Percentiles rank a stretch among this genome's conserved stretches.
These are phyloP conservation scores for Dusona sp. DNA, from an alignment of 2,888 invertebrate species.

Conservation along the genomic window DNA sequence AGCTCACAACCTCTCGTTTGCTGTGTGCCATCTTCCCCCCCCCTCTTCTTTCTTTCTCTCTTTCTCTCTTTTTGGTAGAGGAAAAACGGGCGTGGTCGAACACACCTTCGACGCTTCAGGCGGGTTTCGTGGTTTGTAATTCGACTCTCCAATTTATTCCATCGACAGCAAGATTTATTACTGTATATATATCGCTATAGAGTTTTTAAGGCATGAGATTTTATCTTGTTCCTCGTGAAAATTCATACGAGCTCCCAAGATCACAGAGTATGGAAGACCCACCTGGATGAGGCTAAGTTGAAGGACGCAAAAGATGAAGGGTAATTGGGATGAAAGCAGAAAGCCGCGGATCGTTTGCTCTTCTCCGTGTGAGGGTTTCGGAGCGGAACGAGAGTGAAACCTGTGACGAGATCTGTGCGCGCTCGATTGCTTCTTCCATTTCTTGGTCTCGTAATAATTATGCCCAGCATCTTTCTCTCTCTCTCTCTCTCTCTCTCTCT, in stretches of 20 bases:
- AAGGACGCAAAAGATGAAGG: constrained; percentile 36
- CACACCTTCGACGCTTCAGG: constrained; percentile 64
- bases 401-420: constrained; percentile 27
- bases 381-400: constrained; percentile 56
- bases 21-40: constrained; percentile 1
- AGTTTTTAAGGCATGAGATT: constrained; percentile 32
- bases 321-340: constrained; percentile 59
- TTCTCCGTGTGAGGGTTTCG: constrained; percentile 20
- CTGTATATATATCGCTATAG: constrained; percentile 11
- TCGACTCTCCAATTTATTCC: constrained; percentile 65
- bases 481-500: neutral
- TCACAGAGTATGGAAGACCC: constrained; percentile 46
- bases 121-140: constrained; percentile 61
- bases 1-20: constrained; percentile 39
- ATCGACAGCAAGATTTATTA: constrained; percentile 63
- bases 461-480: constrained; percentile 3
- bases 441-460: constrained; percentile 31
- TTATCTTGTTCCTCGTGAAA: constrained; percentile 57
- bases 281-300: constrained; percentile 6
- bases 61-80: constrained; percentile 22
- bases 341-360: constrained; percentile 45
- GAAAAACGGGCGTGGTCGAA: constrained; percentile 65
- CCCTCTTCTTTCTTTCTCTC: constrained; percentile 1
- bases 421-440: constrained; percentile 33
- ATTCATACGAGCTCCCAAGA: constrained; percentile 51